A percentile compares a stretch with the other conserved stretches of the same genome.
phyloP scores from a whole-genome alignment of 2,797 vertebrate genomes.

The Sebastes kiyomatsui region DNA sequence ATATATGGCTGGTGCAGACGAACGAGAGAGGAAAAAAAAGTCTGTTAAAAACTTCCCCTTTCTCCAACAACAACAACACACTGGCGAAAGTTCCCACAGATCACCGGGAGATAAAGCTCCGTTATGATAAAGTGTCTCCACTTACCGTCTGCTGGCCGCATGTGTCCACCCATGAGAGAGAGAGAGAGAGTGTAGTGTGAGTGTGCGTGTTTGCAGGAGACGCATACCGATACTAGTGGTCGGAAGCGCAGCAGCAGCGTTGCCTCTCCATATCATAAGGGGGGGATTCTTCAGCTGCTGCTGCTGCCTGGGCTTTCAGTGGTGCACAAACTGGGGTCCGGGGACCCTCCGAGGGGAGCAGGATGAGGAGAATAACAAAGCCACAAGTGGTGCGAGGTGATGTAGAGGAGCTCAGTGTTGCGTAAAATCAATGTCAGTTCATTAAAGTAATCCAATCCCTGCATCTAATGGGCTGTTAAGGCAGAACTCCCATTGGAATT shows the following conservation, averaged over 20 bases:
- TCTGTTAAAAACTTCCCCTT: conserved; percentile 40
- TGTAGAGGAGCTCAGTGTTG: conserved; percentile 9
- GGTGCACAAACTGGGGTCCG: conserved; percentile 56
- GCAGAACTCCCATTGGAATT: not conserved
- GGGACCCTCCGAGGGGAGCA: conserved; percentile 25
- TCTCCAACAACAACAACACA: not conserved
- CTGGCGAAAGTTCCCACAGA: conserved; percentile 15
- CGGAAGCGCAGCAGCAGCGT: conserved; percentile 64
- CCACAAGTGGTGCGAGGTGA: conserved; percentile 33
- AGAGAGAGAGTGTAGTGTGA: not conserved
- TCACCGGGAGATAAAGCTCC: conserved; percentile 26
- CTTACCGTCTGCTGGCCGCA: conserved; percentile 75
- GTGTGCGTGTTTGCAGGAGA: conserved; percentile 36
- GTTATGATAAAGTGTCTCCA: conserved; percentile 49
- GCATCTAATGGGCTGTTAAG: not conserved
- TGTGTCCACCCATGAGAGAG: conserved; percentile 66
- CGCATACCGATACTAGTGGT: conserved; percentile 65
- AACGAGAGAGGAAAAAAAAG: not conserved
- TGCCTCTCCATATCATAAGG: conserved; percentile 65
- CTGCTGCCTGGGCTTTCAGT: not conserved
- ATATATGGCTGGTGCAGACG: conserved; percentile 27
- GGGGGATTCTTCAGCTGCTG: conserved; percentile 59
- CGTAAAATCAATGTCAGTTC: conserved; percentile 6
- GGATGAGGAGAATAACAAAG: not conserved
- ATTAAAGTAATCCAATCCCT: not conserved